Percentiles rank a stretch among this genome's conserved stretches.
These are phyloP conservation scores for Spizaetus ornatus DNA, from an alignment of 2,113 vertebrate genomes.

Conservation along the genomic window DNA sequence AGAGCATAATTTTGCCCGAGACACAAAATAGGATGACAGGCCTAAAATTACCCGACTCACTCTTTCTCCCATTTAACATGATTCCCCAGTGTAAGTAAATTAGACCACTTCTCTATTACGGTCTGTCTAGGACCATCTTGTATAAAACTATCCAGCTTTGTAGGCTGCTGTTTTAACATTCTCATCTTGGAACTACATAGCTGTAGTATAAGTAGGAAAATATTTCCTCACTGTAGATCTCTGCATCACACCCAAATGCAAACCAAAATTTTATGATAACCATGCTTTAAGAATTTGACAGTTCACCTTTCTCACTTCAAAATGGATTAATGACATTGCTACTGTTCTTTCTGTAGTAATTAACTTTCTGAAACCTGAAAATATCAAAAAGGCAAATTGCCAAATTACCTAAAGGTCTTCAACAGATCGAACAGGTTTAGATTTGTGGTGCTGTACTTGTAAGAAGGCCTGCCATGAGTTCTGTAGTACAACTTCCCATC, in stretches of 20 bases:
- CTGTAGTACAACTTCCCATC: neutral
- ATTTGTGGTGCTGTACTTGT: neutral
- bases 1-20: neutral
- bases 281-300: neutral
- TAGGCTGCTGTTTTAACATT: neutral
- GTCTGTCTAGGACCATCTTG: neutral
- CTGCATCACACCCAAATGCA: neutral
- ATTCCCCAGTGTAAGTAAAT: neutral
- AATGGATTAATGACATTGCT: neutral
- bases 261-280: neutral
- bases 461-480: neutral
- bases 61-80: neutral
- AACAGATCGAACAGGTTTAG: rapidly evolving
- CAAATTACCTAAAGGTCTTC: neutral
- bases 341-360: neutral
- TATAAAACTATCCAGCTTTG: neutral
- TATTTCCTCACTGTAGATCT: neutral
- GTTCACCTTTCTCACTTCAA: neutral
- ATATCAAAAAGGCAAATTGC: neutral
- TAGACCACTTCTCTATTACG: neutral
- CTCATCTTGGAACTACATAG: neutral
- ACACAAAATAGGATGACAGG: neutral
- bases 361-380: neutral
- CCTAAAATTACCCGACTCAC: neutral
- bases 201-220: neutral